A percentile compares a stretch with the other conserved stretches of the same genome.
Evolutionary conservation across 2,888 invertebrate species (phyloP).

Genomic region (Thyatira batis): DNA sequence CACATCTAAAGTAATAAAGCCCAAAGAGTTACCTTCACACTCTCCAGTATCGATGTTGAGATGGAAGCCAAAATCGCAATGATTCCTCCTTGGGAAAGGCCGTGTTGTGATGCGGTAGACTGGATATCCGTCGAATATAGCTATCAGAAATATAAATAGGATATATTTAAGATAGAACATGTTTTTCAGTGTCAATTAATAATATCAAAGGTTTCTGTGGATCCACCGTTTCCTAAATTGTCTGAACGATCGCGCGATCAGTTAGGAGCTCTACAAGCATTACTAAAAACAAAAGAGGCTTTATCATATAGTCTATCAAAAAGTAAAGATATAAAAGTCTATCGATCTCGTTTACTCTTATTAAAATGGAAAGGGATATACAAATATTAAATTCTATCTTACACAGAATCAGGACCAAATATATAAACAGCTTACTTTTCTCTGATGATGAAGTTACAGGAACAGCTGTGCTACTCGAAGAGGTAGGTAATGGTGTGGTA

Average conservation of each 20-base stretch:
- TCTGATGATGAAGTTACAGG: constrained; percentile 33
- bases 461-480: constrained; percentile 15
- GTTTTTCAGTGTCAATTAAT: too few relatives aligned
- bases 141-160: neutral
- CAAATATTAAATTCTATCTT: too few relatives aligned
- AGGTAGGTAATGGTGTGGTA: constrained; percentile 23
- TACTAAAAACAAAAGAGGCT: too few relatives aligned
- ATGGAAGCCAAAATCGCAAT: constrained; percentile 83
- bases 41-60: constrained; percentile 73
- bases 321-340: neutral
- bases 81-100: constrained; percentile 60
- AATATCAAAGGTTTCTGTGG: too few relatives aligned
- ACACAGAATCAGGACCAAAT: too few relatives aligned
- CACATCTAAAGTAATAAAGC: neutral
- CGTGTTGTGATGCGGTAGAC: constrained; percentile 43
- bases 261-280: too few relatives aligned
- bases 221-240: too few relatives aligned
- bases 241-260: too few relatives aligned
- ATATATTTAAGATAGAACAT: neutral
- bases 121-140: constrained; percentile 56
- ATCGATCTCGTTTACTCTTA: too few relatives aligned
- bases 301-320: too few relatives aligned
- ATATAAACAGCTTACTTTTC: constrained; percentile 18
- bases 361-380: too few relatives aligned
- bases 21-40: constrained; percentile 85